A percentile compares a stretch with the other conserved stretches of the same genome.
phyloP scores from a whole-genome alignment of 2,797 vertebrate species.

The Amniataba percoides region DNA sequence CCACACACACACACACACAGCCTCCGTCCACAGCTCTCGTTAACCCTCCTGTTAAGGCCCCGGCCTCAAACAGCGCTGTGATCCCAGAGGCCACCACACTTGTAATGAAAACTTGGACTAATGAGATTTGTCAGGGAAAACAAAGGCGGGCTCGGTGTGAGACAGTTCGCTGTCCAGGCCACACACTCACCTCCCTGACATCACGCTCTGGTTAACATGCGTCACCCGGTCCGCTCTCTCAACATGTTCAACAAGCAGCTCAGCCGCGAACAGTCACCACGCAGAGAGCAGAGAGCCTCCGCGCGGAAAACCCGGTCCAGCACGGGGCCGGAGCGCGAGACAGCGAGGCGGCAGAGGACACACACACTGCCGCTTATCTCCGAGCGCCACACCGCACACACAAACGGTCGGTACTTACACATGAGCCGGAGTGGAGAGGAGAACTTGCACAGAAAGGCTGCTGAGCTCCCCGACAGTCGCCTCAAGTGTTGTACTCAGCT shows the following conservation, averaged over 20 bases:
- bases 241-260: background rate
- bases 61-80: background rate
- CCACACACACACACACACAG: slow-evolving; percentile 8
- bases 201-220: slow-evolving; percentile 55
- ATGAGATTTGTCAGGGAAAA: background rate
- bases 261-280: background rate
- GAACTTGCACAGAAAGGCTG: slow-evolving; percentile 56
- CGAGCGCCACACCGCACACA: background rate
- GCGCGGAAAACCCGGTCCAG: background rate
- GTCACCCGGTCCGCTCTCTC: slow-evolving; percentile 51
- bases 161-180: slow-evolving; percentile 9
- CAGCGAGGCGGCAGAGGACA: background rate
- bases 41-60: slow-evolving; percentile 3
- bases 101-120: slow-evolving; percentile 12
- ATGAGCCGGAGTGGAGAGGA: slow-evolving; percentile 68
- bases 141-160: too few species aligned
- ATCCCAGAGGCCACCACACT: background rate
- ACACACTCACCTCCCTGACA: slow-evolving; percentile 37
- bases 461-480: slow-evolving; percentile 34
- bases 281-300: too few species aligned
- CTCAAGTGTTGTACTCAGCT: slow-evolving; percentile 30
- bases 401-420: slow-evolving; percentile 78
- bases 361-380: background rate
- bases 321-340: background rate
- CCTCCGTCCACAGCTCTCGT: background rate